phyloP scores from a whole-genome alignment of 2,888 invertebrate species.

The Monopis laevigella region DNA sequence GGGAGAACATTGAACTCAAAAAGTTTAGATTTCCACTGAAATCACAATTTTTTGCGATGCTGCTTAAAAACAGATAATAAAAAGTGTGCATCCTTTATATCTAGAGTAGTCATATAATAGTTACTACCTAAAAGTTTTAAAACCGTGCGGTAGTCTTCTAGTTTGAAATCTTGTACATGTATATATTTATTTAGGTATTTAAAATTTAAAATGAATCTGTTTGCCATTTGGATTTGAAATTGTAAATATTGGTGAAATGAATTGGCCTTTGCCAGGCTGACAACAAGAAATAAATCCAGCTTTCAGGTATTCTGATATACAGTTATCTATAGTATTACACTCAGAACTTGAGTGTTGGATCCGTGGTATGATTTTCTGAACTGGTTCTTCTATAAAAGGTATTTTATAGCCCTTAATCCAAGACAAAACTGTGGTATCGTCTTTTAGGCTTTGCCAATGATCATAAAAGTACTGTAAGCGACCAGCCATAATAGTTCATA shows the following conservation, averaged over 20 bases:
- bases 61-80: neutral
- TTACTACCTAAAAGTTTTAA: neutral
- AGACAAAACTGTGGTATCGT: conserved; percentile 12
- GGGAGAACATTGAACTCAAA: too few species aligned
- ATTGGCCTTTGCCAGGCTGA: conserved; percentile 2
- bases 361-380: conserved; percentile 6
- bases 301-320: neutral
- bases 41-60: conserved; percentile 18
- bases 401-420: conserved; percentile 2
- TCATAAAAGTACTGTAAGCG: neutral
- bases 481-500: neutral
- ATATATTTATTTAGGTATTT: conserved; percentile 14
- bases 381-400: conserved; percentile 1
- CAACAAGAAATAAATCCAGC: neutral
- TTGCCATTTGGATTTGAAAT: conserved; percentile 14
- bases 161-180: conserved; percentile 11
- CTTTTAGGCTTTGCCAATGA: conserved; percentile 15
- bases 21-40: too few species aligned
- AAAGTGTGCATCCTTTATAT: neutral
- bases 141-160: neutral
- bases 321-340: neutral
- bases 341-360: neutral
- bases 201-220: conserved; percentile 15
- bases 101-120: neutral
- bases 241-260: conserved; percentile 12